Evolutionary conservation across 2,113 vertebrate species (phyloP).

Genomic region (Porphyrio hochstetteri): DNA sequence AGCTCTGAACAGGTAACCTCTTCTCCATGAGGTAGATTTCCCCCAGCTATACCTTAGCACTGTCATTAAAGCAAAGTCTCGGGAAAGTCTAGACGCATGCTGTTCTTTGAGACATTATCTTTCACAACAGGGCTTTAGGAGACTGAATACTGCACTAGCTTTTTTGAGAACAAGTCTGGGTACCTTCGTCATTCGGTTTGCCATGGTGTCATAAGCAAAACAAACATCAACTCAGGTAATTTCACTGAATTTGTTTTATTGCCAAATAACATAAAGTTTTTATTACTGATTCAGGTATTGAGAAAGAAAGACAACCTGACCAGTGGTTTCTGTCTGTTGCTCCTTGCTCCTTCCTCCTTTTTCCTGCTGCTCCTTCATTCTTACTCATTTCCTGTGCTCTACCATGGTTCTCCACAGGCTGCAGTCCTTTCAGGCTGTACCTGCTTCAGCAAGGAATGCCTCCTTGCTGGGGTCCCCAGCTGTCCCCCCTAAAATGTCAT

Average conservation of each 20-base stretch:
- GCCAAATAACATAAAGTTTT: neutral
- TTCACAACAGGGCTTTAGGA: neutral
- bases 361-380: neutral
- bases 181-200: neutral
- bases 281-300: neutral
- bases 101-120: neutral
- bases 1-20: neutral
- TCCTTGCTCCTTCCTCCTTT: neutral
- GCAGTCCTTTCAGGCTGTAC: neutral
- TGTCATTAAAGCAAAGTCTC: neutral
- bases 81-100: neutral
- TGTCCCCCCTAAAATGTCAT: neutral
- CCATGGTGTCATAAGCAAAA: neutral
- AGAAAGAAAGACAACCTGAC: neutral
- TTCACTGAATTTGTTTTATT: neutral
- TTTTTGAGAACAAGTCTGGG: neutral
- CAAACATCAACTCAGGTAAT: neutral
- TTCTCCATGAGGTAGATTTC: neutral
- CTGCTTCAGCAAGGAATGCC: neutral
- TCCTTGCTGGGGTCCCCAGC: neutral
- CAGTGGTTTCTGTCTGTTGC: neutral
- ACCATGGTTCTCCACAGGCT: neutral
- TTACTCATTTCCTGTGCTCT: neutral
- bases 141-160: neutral
- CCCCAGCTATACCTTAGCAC: neutral